Conservation (phyloP, 2,888 invertebrate genomes). For the Saturnia pavonia region DNA sequence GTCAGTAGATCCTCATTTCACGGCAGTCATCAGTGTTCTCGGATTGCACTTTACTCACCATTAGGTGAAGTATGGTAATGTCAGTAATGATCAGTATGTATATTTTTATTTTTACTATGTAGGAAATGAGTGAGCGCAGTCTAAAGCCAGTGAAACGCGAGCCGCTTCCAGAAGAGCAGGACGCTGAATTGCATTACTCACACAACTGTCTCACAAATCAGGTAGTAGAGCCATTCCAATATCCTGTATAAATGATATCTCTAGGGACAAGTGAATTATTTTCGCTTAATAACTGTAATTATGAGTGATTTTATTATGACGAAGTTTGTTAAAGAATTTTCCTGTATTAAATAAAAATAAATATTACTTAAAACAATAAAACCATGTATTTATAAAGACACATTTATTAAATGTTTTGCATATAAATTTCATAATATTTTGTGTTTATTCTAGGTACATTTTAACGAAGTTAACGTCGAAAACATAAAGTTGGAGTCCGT, state of each 20-base stretch:
- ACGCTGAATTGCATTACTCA: slow-evolving; percentile 54
- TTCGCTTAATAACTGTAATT: not conserved
- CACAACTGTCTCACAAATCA: slow-evolving; percentile 50
- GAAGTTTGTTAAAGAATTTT: no score
- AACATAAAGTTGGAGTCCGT: no score
- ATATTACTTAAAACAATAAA: not conserved
- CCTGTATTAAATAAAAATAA: not conserved
- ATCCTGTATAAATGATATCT: not conserved
- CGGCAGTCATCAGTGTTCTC: not conserved
- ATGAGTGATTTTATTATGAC: not conserved
- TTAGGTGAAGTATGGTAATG: not conserved
- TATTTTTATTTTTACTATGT: slow-evolving; percentile 23
- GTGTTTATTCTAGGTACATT: no score
- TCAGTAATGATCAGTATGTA: not conserved
- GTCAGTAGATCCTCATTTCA: not conserved
- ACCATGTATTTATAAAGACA: not conserved
- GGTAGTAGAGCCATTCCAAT: slow-evolving; percentile 42
- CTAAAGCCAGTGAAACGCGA: slow-evolving; percentile 63
- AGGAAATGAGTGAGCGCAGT: slow-evolving; percentile 70
- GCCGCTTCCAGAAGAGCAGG: slow-evolving; percentile 66
- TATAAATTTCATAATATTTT: no score
- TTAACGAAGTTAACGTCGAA: no score
- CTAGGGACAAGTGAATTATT: no score
- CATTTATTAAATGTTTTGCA: not conserved
- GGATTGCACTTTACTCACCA: not conserved